phyloP scores from a whole-genome alignment of 2,113 vertebrate species.

The Mixornis gularis region DNA sequence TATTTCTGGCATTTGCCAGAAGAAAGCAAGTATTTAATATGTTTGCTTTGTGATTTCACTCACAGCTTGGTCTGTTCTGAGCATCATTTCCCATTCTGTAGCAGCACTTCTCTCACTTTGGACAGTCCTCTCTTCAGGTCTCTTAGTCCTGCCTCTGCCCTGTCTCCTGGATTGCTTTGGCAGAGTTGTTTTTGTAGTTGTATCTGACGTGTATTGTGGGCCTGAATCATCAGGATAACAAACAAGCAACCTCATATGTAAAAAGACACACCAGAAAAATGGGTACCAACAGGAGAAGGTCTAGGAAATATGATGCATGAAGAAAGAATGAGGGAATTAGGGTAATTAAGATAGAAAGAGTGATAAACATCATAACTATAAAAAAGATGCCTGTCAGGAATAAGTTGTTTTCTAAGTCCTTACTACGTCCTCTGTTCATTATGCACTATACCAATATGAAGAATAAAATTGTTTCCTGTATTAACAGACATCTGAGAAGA shows the following conservation, averaged over 20 bases:
- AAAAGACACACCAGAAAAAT: neutral
- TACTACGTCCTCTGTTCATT: neutral
- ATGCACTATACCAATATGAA: neutral
- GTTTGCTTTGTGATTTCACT: neutral
- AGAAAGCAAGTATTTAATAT: neutral
- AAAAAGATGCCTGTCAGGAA: neutral
- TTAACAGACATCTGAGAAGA: neutral
- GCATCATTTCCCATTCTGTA: neutral
- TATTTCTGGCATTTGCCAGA: neutral
- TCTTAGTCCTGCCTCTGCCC: neutral
- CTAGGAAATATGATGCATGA: neutral
- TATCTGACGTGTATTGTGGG: neutral
- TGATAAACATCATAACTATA: neutral
- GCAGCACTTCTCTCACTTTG: neutral
- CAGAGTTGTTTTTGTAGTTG: neutral
- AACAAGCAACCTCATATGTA: neutral
- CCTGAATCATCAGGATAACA: neutral
- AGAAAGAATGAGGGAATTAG: neutral
- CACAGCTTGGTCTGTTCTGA: neutral
- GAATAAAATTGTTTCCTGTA: neutral
- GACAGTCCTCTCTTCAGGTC: neutral
- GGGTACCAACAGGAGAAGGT: neutral
- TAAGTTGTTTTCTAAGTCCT: neutral
- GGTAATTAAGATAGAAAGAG: neutral
- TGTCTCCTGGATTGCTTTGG: neutral